phyloP scores from a whole-genome alignment of 1,140 invertebrate genomes.

The Drosophila leontia region DNA sequence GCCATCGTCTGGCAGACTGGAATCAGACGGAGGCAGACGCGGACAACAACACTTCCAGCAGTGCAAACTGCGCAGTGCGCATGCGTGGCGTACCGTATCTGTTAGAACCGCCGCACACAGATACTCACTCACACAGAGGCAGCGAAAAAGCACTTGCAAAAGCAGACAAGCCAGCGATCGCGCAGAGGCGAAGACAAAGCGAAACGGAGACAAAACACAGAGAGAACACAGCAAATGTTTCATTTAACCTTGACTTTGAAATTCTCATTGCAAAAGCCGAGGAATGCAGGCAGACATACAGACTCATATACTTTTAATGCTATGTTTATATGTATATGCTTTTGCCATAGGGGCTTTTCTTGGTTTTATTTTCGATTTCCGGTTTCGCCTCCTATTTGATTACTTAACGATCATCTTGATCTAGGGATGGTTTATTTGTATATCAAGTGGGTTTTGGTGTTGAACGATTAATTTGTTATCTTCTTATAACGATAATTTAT shows the following conservation, averaged over 20 bases:
- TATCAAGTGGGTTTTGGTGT: neutral
- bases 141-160: conserved; percentile 61
- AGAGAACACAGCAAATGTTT: conserved; percentile 60
- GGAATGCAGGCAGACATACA: conserved; percentile 44
- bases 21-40: conserved; percentile 21
- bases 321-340: conserved; percentile 1
- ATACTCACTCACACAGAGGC: conserved; percentile 32
- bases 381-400: conserved; percentile 22
- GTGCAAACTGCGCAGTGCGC: conserved; percentile 54
- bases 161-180: conserved; percentile 40
- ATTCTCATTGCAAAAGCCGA: conserved; percentile 73
- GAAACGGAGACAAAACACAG: conserved; percentile 20
- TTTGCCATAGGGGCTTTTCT: neutral
- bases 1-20: conserved; percentile 44
- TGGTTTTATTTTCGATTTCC: conserved; percentile 46
- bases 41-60: conserved; percentile 38
- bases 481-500: neutral
- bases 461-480: neutral
- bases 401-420: neutral
- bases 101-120: conserved; percentile 59
- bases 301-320: conserved; percentile 10
- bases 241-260: conserved; percentile 77
- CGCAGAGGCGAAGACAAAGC: conserved; percentile 30
- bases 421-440: neutral
- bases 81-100: conserved; percentile 66